Conservation (phyloP, 2,888 invertebrate species). For the Allophyes oxyacanthae region DNA sequence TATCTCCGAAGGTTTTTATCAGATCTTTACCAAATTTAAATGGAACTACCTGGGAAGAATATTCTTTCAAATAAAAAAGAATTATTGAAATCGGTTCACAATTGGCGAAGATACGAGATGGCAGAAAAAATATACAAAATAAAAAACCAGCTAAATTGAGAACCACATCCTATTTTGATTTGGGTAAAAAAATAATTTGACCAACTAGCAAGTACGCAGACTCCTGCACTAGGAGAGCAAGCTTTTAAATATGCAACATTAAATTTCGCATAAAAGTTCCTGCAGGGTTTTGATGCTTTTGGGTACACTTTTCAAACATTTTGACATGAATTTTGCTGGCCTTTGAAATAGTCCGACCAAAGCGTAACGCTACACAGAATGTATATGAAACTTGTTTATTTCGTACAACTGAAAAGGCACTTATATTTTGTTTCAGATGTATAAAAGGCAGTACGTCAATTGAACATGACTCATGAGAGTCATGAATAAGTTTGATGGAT, state of each 20-base stretch:
- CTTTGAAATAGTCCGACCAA: constrained; percentile 64
- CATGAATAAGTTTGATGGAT: constrained; percentile 11
- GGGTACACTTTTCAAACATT: constrained; percentile 71
- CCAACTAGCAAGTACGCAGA: constrained; percentile 5
- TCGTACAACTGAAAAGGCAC: constrained; percentile 54
- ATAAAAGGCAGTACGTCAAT: constrained; percentile 25
- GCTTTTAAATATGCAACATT: constrained; percentile 73
- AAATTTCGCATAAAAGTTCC: constrained; percentile 74
- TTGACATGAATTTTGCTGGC: constrained; percentile 69
- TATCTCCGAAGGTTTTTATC: no score
- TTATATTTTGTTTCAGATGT: constrained; percentile 46
- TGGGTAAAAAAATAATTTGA: no score
- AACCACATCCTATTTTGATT: no score
- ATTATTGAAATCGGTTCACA: no score
- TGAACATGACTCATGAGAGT: constrained; percentile 9
- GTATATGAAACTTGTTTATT: constrained; percentile 58
- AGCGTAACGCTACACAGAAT: constrained; percentile 51
- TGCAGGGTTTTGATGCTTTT: constrained; percentile 66
- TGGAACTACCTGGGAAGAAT: no score
- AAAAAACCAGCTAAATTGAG: no score
- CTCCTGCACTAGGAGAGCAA: constrained; percentile 57
- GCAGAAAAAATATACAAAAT: no score
- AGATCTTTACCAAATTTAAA: no score
- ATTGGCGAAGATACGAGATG: no score
- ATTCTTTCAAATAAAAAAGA: no score